Evolutionary conservation across 2,113 vertebrate genomes (phyloP), one percentile per base, ranked within the genome.

Genomic region (Macquaria ambigua): DNA sequence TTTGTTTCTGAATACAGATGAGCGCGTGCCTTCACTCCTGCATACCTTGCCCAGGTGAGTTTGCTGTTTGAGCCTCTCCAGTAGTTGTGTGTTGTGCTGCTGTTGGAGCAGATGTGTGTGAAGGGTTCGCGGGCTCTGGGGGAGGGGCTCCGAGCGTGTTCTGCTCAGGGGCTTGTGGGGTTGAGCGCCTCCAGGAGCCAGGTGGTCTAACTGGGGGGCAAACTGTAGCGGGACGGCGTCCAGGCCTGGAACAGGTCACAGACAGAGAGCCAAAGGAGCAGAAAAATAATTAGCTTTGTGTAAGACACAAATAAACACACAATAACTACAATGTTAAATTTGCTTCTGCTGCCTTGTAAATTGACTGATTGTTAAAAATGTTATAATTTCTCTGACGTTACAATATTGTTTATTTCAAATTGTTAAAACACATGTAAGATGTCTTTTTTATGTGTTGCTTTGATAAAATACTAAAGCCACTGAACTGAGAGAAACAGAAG

Each of bases 71-170:
- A 99, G 94, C 72, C 93, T 89, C 91, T 95, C 94, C 79, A 95
- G 91, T 37, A 95, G 84, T 85, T 95, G 95, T 1, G 93, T 93
- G 82, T 89, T 96, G 67, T 96, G 97, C 0, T 96, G 94, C 56
- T 98, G 97, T 81, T 98, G 97, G 74, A 97, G 97, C 74, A 97
- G 95, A 1, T 97, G 97, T 90, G 96, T 77, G 95, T 96, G 97
- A 89, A 7, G 96, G 69, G 83, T 94, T 83, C 82, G 94, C 74
- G 90, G 94, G 96, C 96, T 98, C 77, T 96, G 97, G 31, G 98
- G 97, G 80, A 99, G 95, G 4, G 98, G 98, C 84, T 98, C 98
- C 0, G 98, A 99, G 85, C 97, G 97, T 1, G 98, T 98, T 86
- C 98, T 95, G 93, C 97, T 97, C 94, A 99, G 94, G 0, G 97